Base-by-base conservation (phyloP, 2,888 invertebrate genomes). In the Mesoligia furuncula region DNA sequence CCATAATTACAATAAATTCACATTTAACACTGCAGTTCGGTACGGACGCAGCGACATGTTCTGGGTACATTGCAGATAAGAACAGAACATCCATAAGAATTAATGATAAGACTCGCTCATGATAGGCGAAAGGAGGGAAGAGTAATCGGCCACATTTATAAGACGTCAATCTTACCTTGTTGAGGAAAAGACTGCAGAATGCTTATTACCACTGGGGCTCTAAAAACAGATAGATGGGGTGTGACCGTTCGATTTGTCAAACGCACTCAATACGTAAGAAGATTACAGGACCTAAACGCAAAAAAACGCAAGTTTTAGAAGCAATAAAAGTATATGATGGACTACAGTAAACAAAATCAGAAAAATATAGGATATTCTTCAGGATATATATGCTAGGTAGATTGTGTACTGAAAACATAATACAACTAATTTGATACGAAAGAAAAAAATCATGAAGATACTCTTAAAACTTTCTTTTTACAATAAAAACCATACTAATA, bases 1-100 rank as follows among this genome's bases (percentile, higher is more conserved):
- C 80, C 75, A 77, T 86, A 88, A 88, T 89, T 85, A 85, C 85
- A 85, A 88, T 88, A 86, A 88, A 88, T 89, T 85, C 76, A 71
- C 80, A 79, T 85, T 82, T 73, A 81, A 77, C 73, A 86, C 87
- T 86, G 89, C 87, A 90, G 87, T 87, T 80, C 57, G 69, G 75
- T 71, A 75, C 80, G 69, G 76, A 80, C 81, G 75, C 80, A 75
- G 81, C 75, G 81, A 81, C 77, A 83, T 77, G 78, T 77, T 84
- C 64, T 80, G 72, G 5, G 39, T 11, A 61, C 68, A 73, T 27
- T 8, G 39, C n/a, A 54, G n/a, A 70, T 39, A 61, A 54, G 7
- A 31, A 36, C 84, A 84, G 84, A 86, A 86, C 67, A 27, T 13
- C 85, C 42, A 72, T 57, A 31, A 27, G 13, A 51, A 13, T 6